These are phyloP conservation scores for Smittia aterrima DNA, from an alignment of 2,888 invertebrate genomes.

Conservation along the genomic window DNA sequence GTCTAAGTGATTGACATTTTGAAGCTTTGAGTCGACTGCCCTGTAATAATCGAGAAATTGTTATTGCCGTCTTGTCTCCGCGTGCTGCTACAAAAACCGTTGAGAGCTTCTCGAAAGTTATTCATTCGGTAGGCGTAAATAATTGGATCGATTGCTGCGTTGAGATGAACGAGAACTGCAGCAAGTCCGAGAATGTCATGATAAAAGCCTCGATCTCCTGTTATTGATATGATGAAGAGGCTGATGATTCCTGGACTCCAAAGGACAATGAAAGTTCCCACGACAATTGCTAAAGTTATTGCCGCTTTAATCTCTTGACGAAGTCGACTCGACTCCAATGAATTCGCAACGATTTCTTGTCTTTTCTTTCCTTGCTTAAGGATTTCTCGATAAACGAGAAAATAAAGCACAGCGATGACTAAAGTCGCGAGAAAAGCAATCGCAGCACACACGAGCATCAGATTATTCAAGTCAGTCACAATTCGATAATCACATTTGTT, in stretches of 20 bases:
- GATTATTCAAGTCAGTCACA: neutral
- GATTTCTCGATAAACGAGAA: neutral
- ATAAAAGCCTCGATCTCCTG: neutral
- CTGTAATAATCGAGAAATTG: no score
- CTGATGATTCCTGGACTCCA: neutral
- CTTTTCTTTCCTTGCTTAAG: neutral
- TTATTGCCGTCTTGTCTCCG: no score
- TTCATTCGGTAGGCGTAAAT: conserved; percentile 13
- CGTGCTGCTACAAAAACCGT: neutral
- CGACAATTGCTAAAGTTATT: neutral
- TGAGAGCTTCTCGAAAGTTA: neutral
- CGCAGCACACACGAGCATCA: neutral
- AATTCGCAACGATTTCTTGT: neutral
- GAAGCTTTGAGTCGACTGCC: no score
- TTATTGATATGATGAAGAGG: neutral
- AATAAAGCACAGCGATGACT: neutral
- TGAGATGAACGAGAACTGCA: conserved; percentile 4
- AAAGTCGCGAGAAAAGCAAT: neutral
- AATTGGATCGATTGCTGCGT: conserved; percentile 2
- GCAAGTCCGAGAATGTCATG: neutral
- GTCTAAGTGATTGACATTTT: no score
- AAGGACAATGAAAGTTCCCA: neutral
- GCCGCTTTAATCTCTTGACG: neutral
- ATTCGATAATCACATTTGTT: neutral
- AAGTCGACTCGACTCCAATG: neutral